Base-by-base conservation (phyloP, 1,140 invertebrate species). In the Venturia canescens region DNA sequence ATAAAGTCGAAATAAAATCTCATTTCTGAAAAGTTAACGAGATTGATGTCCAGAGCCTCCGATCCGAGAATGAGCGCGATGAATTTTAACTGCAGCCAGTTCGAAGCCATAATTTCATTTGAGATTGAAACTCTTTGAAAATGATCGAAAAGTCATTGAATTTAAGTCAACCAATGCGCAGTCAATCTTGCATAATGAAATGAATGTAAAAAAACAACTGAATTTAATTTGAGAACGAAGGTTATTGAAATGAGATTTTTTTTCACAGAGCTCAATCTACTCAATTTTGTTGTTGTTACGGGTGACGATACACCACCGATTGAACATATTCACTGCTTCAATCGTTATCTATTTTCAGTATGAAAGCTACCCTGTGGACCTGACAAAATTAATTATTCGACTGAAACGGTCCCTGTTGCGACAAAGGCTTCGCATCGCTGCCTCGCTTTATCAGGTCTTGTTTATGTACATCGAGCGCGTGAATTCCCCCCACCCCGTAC, bases 301-400 rank as follows among this genome's bases (percentile, higher is more conserved):
- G n/a, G 15, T 18, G 31, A 18, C 66, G 66, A 69, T 69, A 31
- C 29, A 18, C 29, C 15, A 69, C 31, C 29, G 66, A 29, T 69
- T 69, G 29, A 69, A 69, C 66, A 69, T 31, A 31, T 69, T 69
- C 27, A 11, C 66, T 69, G 66, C 66, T 69, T 31, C 66, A 69
- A 69, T 69, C 66, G 66, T 69, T 69, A 69, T 69, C 66, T 69
- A 69, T 27, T 69, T 69, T 31, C 66, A 23, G 66, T 31, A 31
- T 69, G 29, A 69, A 69, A 69, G 66, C 66, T 69, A 15, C 11
- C 66, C 13, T 69, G 66, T 69, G 66, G 66, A 69, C 60, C 60
- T 63, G 60, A 63, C 66, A 69, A 69, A 69, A 69, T 69, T 27
- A 69, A 69, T 69, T 69, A 69, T 69, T 69, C 66, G 66, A 69